phyloP scores from a whole-genome alignment of 2,888 invertebrate genomes.

The Hermaeophaga mercurialis region DNA sequence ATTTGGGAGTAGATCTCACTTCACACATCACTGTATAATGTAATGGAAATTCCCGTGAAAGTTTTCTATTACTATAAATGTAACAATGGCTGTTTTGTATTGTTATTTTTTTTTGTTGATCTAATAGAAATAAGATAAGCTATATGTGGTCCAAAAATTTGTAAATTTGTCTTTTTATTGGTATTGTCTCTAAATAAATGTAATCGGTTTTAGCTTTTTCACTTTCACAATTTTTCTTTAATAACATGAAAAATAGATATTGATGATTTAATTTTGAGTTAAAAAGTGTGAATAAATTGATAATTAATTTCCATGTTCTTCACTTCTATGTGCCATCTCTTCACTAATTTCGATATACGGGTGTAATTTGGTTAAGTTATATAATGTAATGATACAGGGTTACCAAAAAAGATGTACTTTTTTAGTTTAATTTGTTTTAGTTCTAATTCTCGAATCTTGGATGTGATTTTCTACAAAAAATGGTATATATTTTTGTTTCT shows the following conservation, averaged over 20 bases:
- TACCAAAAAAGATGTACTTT: constrained; percentile 46
- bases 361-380: constrained; percentile 43
- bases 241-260: too few species aligned
- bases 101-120: constrained; percentile 51
- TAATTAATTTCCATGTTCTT: neutral
- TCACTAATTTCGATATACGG: constrained; percentile 38
- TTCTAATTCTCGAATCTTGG: constrained; percentile 23
- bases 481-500: constrained; percentile 31
- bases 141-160: constrained; percentile 41
- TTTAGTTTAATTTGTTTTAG: constrained; percentile 40
- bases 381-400: constrained; percentile 51
- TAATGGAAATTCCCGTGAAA: too few species aligned
- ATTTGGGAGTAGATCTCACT: too few species aligned
- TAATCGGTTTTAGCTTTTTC: neutral
- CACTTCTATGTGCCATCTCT: constrained; percentile 44
- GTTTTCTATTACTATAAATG: constrained; percentile 38
- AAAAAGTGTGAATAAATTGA: constrained; percentile 1
- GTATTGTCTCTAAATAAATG: constrained; percentile 9
- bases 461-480: constrained; percentile 27
- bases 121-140: constrained; percentile 31
- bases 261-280: neutral
- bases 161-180: constrained; percentile 16
- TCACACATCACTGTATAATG: too few species aligned
- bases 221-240: neutral
- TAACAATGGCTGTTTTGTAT: constrained; percentile 53